A percentile compares a stretch with the other conserved stretches of the same genome.
Evolutionary conservation across 2,888 invertebrate genomes (phyloP).

Genomic region (Allolobophora icterica): DNA sequence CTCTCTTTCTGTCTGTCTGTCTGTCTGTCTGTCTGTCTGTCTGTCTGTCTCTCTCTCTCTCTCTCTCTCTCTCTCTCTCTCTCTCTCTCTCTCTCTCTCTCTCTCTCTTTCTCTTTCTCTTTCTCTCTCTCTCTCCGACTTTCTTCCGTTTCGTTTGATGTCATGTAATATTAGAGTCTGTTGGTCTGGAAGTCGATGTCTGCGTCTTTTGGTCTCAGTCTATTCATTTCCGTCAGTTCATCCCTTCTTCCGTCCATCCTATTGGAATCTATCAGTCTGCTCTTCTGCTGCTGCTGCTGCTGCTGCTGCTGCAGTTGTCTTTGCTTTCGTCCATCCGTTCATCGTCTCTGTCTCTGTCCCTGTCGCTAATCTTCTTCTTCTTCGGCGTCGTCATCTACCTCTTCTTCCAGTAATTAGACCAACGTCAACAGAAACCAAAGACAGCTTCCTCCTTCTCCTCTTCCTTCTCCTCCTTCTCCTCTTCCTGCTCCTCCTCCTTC

Average conservation of each 20-base stretch:
- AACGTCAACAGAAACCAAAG: background rate
- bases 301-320: background rate
- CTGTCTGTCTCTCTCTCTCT: too few species aligned
- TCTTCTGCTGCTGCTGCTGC: too few species aligned
- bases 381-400: background rate
- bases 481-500: background rate
- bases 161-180: conserved; percentile 1
- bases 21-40: too few species aligned
- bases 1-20: too few species aligned
- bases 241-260: background rate
- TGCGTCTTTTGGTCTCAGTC: background rate
- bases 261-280: too few species aligned
- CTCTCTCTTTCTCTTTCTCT: too few species aligned
- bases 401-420: conserved; percentile 1
- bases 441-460: background rate
- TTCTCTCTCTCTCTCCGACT: background rate
- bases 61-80: too few species aligned
- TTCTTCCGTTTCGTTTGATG: background rate
- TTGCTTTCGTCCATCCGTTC: background rate
- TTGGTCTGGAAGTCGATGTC: conserved; percentile 4
- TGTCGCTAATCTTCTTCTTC: background rate
- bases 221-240: background rate
- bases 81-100: too few species aligned
- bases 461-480: background rate
- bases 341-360: background rate